Evolutionary conservation across 2,113 vertebrate species (phyloP), one percentile per base, ranked within the genome.

Genomic region (Catagonus wagneri): DNA sequence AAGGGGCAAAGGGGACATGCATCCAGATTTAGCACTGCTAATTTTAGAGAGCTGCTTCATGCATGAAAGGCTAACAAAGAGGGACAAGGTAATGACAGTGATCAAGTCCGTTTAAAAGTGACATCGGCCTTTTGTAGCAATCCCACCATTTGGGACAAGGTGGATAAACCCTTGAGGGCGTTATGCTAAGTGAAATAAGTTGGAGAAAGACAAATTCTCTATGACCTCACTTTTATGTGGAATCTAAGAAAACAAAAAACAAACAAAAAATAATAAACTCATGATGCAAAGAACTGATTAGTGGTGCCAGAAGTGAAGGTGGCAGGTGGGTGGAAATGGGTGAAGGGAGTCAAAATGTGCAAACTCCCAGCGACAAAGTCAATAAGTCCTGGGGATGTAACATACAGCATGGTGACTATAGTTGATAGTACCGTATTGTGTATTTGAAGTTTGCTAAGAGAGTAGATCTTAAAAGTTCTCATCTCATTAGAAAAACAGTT

Each of bases 241-340:
- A 44, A 15, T 83, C 9, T 12, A 83, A 81, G 32, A 34, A 54
- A 78, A 78, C 29, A 20, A 22, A 86, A 36, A 68, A 19, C 50
- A 50, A 78, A 78, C 29, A 20, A 22, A 86, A 36, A 68, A 19
- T n/a, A 50, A 52, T 22, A 15, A 90, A 44, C n/a, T 68, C 50
- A 32, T 1, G n/a, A 36, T 29, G 54, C 29, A 54, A n/a, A 29
- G 60, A 89, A 78, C 3, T 66, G 44, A 61, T 12, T 15, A 54
- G 85, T 61, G 5, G 56, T 76, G 29, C 86, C 3, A 32, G 39
- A 65, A 39, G 9, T 23, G 9, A 20, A 16, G 32, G 20, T 27
- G 32, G 22, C 1, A 0, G n/a, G 23, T 12, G 50, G 44, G n/a
- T n/a, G 54, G 78, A 56, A 68, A 56, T 0, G 1, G 11, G n/a